phyloP scores from a whole-genome alignment of 2,888 invertebrate genomes.

The Drosophila demipolita region DNA sequence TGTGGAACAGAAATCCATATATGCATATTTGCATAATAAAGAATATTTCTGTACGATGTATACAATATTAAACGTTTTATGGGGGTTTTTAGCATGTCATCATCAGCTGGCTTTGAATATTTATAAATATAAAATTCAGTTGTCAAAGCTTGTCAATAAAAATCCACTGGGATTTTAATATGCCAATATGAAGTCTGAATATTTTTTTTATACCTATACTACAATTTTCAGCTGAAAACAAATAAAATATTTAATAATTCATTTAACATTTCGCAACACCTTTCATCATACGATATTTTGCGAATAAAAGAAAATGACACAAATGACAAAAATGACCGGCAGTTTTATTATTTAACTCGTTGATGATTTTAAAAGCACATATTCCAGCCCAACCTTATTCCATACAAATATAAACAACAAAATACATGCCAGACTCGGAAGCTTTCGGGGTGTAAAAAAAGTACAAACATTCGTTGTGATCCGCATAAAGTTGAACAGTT shows the following conservation, averaged over 20 bases:
- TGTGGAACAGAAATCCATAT: constrained; percentile 16
- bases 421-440: constrained; percentile 11
- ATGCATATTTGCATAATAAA: not conserved
- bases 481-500: constrained; percentile 43
- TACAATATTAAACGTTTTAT: constrained; percentile 10
- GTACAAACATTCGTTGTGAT: constrained; percentile 13
- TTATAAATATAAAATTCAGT: constrained; percentile 32
- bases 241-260: constrained; percentile 27
- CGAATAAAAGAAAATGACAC: constrained; percentile 14
- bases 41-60: not conserved
- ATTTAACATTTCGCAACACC: constrained; percentile 34
- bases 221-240: not conserved
- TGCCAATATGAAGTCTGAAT: constrained; percentile 12
- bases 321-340: constrained; percentile 23
- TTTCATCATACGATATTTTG: constrained; percentile 15
- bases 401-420: constrained; percentile 7
- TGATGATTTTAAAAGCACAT: constrained; percentile 32
- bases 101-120: constrained; percentile 25
- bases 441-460: constrained; percentile 22
- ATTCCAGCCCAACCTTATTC: not conserved
- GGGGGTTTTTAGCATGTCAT: constrained; percentile 7
- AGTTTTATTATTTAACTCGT: constrained; percentile 42
- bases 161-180: constrained; percentile 26
- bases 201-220: constrained; percentile 1
- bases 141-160: constrained; percentile 20